Evolutionary conservation across 1,140 invertebrate genomes (phyloP).

Genomic region (Drosophila trapezifrons): DNA sequence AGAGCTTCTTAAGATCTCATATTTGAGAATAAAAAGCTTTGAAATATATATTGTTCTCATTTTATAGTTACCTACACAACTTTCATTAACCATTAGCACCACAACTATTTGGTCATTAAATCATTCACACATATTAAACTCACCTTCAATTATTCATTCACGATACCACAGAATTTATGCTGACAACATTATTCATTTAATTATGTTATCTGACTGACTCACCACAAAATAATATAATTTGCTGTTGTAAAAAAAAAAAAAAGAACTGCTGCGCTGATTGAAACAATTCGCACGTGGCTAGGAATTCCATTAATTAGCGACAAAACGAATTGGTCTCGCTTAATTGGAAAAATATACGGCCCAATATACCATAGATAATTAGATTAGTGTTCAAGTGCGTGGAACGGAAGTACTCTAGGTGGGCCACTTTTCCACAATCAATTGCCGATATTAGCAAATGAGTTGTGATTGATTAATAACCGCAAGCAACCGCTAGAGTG

Average conservation of each 20-base stretch:
- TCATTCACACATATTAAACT: background rate
- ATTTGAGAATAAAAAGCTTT: background rate
- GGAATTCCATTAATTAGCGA: constrained; percentile 32
- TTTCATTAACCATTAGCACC: background rate
- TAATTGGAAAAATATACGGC: constrained; percentile 38
- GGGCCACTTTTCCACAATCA: constrained; percentile 29
- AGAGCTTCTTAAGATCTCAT: background rate
- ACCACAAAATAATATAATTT: constrained; percentile 3
- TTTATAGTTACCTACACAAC: background rate
- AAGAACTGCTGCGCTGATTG: background rate
- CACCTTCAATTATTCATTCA: background rate
- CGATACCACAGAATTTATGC: background rate
- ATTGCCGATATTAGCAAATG: constrained; percentile 39
- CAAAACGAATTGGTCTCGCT: constrained; percentile 42
- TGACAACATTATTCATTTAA: background rate
- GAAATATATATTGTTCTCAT: background rate
- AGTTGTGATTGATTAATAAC: constrained; percentile 46
- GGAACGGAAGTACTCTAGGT: constrained; percentile 55
- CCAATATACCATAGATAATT: constrained; percentile 38
- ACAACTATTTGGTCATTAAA: background rate
- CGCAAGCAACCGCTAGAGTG: constrained; percentile 28
- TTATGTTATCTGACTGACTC: too few relatives aligned
- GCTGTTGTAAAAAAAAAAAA: constrained; percentile 1
- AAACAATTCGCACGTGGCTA: constrained; percentile 3
- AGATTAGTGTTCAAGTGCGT: constrained; percentile 38